phyloP scores from a whole-genome alignment of 2,888 invertebrate species.

The Clitarchus hookeri region DNA sequence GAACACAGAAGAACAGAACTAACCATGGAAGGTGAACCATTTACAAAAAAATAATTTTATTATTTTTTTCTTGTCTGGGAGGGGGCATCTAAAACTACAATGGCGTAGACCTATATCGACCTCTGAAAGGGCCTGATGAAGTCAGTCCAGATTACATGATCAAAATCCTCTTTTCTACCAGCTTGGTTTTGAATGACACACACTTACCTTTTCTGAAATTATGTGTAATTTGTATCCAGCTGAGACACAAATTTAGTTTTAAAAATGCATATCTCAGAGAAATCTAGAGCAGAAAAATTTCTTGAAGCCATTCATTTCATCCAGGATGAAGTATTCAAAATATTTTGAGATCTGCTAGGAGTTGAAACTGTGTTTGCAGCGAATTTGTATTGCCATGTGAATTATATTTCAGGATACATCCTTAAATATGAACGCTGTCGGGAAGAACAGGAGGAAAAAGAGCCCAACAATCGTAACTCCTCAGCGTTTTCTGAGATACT shows the following conservation, averaged over 20 bases:
- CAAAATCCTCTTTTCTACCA: no score
- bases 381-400: background rate
- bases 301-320: background rate
- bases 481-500: background rate
- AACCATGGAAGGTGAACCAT: no score
- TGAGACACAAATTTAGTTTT: background rate
- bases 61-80: no score
- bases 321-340: background rate
- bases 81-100: no score
- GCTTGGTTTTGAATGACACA: no score
- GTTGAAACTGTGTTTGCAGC: background rate
- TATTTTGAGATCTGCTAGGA: background rate
- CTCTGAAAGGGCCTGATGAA: no score
- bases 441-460: background rate
- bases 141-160: no score
- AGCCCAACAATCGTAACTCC: background rate
- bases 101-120: no score
- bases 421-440: background rate
- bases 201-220: no score
- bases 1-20: no score
- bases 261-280: background rate
- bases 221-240: background rate
- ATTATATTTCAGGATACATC: background rate
- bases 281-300: background rate
- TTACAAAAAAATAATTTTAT: no score